phyloP scores from a whole-genome alignment of 2,113 vertebrate species.

The Thunnus maccoyii region DNA sequence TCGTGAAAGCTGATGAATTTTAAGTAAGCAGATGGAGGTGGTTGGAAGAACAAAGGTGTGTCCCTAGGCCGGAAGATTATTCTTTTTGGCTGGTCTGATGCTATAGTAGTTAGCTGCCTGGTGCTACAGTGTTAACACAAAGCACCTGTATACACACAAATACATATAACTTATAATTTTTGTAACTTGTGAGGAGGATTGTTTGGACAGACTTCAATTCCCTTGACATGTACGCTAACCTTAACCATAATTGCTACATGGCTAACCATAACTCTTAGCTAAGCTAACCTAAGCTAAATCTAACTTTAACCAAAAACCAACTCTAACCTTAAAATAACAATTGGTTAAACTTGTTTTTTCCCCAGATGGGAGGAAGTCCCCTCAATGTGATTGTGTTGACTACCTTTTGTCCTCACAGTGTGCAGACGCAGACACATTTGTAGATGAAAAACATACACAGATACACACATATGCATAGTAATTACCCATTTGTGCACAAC shows the following conservation, averaged over 20 bases:
- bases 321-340: neutral
- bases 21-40: slow-evolving; percentile 26
- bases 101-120: neutral
- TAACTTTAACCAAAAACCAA: neutral
- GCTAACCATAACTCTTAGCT: neutral
- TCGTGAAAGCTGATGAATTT: slow-evolving; percentile 33
- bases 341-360: neutral
- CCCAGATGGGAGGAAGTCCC: neutral
- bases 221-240: neutral
- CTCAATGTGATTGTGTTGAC: neutral
- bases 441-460: neutral
- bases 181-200: neutral
- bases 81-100: neutral
- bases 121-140: slow-evolving; percentile 10
- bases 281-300: neutral
- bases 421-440: neutral
- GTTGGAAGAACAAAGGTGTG: slow-evolving; percentile 31
- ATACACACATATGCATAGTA: neutral
- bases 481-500: neutral
- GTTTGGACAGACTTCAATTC: neutral
- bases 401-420: neutral
- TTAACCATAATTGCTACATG: neutral
- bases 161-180: neutral
- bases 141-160: slow-evolving; percentile 2
- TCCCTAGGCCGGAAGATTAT: slow-evolving; percentile 12